A percentile compares a stretch with the other conserved stretches of the same genome.
These are phyloP conservation scores for Hippocampus kuda DNA, from an alignment of 2,797 vertebrate species.

Conservation along the genomic window DNA sequence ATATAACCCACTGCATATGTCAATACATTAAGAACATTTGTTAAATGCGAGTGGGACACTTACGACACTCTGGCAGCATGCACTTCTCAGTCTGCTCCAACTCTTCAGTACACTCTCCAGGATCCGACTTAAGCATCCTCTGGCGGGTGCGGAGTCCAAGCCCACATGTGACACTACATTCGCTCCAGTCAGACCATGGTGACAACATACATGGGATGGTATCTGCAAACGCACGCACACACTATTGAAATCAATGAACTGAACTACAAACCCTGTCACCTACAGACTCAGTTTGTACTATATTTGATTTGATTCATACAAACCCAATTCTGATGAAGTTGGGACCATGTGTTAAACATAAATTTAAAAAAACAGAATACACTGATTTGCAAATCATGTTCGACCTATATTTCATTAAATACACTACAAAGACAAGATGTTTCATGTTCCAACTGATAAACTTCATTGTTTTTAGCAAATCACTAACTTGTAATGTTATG, in stretches of 20 bases:
- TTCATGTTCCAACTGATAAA: too few relatives aligned
- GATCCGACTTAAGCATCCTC: constrained; percentile 87
- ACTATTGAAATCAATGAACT: constrained; percentile 28
- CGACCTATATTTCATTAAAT: too few relatives aligned
- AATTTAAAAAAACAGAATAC: too few relatives aligned
- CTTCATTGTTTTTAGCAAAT: too few relatives aligned
- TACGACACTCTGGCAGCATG: constrained; percentile 93
- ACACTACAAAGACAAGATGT: too few relatives aligned
- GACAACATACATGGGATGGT: constrained; percentile 95
- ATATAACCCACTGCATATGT: neutral
- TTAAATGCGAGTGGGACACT: constrained; percentile 41
- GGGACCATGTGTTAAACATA: too few relatives aligned
- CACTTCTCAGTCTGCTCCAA: constrained; percentile 90
- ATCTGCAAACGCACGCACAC: constrained; percentile 69
- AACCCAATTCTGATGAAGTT: too few relatives aligned
- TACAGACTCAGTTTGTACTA: too few relatives aligned
- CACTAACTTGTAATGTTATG: too few relatives aligned
- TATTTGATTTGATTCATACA: neutral
- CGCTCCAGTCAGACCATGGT: constrained; percentile 95
- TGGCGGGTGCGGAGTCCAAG: constrained; percentile 84
- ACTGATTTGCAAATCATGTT: too few relatives aligned
- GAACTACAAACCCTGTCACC: neutral
- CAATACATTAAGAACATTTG: neutral
- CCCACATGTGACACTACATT: constrained; percentile 94
- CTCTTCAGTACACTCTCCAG: constrained; percentile 81